Evolutionary conservation across 1,140 invertebrate species (phyloP).

Genomic region (Dendrolimus punctatus): DNA sequence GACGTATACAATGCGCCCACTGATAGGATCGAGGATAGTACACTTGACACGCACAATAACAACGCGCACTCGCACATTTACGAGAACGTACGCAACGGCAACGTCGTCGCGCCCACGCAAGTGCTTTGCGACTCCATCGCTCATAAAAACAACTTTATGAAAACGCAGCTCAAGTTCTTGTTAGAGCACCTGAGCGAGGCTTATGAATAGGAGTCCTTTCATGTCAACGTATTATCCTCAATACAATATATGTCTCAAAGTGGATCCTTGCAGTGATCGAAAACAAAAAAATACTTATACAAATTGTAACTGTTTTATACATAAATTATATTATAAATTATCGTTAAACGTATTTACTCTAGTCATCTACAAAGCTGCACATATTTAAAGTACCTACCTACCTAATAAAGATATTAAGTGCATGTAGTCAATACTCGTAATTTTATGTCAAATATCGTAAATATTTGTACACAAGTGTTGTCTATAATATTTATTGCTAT

Average conservation of each 20-base stretch:
- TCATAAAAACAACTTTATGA: constrained; percentile 67
- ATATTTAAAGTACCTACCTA: constrained; percentile 39
- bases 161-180: constrained; percentile 71
- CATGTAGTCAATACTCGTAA: constrained; percentile 64
- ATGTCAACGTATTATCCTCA: constrained; percentile 58
- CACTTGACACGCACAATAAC: constrained; percentile 45
- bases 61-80: constrained; percentile 34
- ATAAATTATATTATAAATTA: constrained; percentile 27
- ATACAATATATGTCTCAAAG: constrained; percentile 56
- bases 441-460: constrained; percentile 32
- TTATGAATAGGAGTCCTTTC: constrained; percentile 67
- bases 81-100: constrained; percentile 62
- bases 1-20: constrained; percentile 60
- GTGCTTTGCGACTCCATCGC: constrained; percentile 63
- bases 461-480: constrained; percentile 36
- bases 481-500: constrained; percentile 40
- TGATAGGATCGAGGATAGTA: constrained; percentile 46
- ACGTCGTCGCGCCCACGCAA: constrained; percentile 54
- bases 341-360: constrained; percentile 66
- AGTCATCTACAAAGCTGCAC: constrained; percentile 70
- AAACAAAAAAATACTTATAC: constrained; percentile 42
- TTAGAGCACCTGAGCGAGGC: constrained; percentile 75
- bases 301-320: constrained; percentile 63
- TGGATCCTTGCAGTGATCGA: constrained; percentile 73
- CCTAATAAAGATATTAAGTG: constrained; percentile 39